Evolutionary conservation across 2,888 invertebrate species (phyloP), one percentile per base, ranked within the genome.

Genomic region (Melieria picta): DNA sequence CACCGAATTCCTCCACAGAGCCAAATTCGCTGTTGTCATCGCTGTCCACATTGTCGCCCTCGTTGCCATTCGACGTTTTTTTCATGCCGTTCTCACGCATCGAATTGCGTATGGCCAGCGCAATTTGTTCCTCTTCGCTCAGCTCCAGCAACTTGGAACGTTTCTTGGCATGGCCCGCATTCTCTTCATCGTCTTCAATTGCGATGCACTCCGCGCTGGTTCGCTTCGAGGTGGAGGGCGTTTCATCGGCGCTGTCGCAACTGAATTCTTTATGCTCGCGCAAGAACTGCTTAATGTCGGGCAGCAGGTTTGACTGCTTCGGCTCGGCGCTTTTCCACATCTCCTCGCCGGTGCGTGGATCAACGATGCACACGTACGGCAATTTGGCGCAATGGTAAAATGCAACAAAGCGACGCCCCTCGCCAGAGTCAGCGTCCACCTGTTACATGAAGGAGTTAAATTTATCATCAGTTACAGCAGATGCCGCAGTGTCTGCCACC

Each of bases 311-410:
- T 1, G 79, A 73, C 67, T 83, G 81, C 65, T 80, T 84, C 0
- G 84, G 84, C 11, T 80, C 80, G 4, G 78, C 74, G 71, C 81
- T 82, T 69, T 79, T 82, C 80, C 90, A 83, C 67, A 88, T 87
- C 55, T 87, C 85, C 83, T 92, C 91, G 58, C 92, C 92, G 61
- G 92, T 92, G 78, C 90, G 87, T 9, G 92, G 92, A 85, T 92
- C 92, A 69, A 92, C 85, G 6, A 92, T 85, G 72, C 91, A 90
- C 72, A 92, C 84, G 79, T 92, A 91, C 1, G 92, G 92, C 83
- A 90, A 90, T 64, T 87, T 82, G 13, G 82, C 82, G 69, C 92
- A 90, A 72, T 90, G 89, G 81, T 92, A 92, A 80, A 92, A 92
- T 79, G 90, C 90, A 77, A 89, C 89, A 81, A 90, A 92, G 46